Base-by-base conservation (phyloP, 1,140 invertebrate genomes). In the Pristionchus pacificus region DNA sequence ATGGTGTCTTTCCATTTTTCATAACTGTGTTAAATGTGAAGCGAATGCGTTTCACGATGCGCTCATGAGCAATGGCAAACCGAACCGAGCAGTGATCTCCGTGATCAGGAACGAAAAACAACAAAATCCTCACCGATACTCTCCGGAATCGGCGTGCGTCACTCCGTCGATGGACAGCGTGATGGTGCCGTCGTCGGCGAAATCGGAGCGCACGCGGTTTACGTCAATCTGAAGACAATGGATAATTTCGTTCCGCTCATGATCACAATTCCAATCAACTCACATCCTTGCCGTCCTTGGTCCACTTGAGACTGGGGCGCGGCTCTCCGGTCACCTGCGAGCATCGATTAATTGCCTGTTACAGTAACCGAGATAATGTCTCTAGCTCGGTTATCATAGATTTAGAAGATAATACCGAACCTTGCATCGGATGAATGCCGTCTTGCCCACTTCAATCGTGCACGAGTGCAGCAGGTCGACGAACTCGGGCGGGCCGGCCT, bases 131-230 rank as follows among this genome's bases (percentile, higher is more conserved):
- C 70, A 60, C 65, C 79, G 57, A 83, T 95, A 95, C 60, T 87
- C 85, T n/a, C 93, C 93, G 0, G 90, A 89, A 84, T 95, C 92
- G 0, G 87, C 85, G 13, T 89, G 83, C 30, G 88, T 86, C 30
- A 89, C 88, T 0, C 90, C 89, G 72, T 89, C 89, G 29, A 95
- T 90, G 75, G 90, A 90, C 13, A 95, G 80, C 1, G 72, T 76
- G 14, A 83, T 60, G 27, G 69, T 80, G 57, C 81, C 81, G 68
- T 83, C 81, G 24, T 80, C 79, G 29, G 65, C 68, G 63, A 80
- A 78, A 55, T 82, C 79, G 33, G 74, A 57, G n/a, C 24, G 74
- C 33, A 83, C 63, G 25, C 76, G 59, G n/a, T 73, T 10, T 19
- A 49, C 19, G 38, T 49, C 38, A 49, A 49, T 19, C 38, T 49